Percentiles rank a stretch among this genome's conserved stretches.
phyloP scores from a whole-genome alignment of 2,888 invertebrate species.

The Andrena bicolor region DNA sequence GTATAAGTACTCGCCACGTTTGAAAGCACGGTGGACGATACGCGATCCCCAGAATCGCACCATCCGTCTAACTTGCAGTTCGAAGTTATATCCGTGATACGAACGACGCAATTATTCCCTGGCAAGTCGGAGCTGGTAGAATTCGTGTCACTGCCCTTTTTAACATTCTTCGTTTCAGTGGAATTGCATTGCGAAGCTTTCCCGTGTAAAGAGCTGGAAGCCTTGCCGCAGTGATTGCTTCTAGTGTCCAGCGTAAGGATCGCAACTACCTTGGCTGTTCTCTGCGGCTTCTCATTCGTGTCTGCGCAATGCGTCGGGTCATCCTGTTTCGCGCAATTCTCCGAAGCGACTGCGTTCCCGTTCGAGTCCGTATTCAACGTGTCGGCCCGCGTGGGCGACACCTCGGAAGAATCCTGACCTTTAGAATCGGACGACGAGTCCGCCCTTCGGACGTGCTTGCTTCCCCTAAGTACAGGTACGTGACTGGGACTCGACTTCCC shows the following conservation, averaged over 20 bases:
- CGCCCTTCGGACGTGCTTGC: conserved; percentile 33
- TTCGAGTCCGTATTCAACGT: conserved; percentile 55
- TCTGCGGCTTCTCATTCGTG: conserved; percentile 78
- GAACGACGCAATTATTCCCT: conserved; percentile 48
- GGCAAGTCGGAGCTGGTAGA: conserved; percentile 18
- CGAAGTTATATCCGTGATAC: conserved; percentile 43
- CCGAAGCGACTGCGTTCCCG: conserved; percentile 61
- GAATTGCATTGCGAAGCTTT: conserved; percentile 35
- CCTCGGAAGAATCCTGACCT: conserved; percentile 15
- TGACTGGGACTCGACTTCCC: conserved; percentile 37
- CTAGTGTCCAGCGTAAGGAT: conserved; percentile 79
- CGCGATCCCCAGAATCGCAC: conserved; percentile 39
- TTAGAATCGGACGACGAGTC: conserved; percentile 40
- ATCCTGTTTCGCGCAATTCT: conserved; percentile 39
- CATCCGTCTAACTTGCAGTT: conserved; percentile 56
- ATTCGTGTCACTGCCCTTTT: conserved; percentile 47
- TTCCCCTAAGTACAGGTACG: conserved; percentile 10
- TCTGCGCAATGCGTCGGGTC: conserved; percentile 37
- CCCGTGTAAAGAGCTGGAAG: conserved; percentile 45
- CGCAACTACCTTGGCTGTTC: conserved; percentile 82
- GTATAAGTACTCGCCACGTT: conserved; percentile 61
- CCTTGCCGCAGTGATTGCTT: conserved; percentile 49
- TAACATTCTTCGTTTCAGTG: conserved; percentile 41
- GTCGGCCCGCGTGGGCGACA: conserved; percentile 24
- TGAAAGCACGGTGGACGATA: conserved; percentile 34